Evolutionary conservation across 2,113 vertebrate genomes (phyloP).

Genomic region (Stigmatopora argus): DNA sequence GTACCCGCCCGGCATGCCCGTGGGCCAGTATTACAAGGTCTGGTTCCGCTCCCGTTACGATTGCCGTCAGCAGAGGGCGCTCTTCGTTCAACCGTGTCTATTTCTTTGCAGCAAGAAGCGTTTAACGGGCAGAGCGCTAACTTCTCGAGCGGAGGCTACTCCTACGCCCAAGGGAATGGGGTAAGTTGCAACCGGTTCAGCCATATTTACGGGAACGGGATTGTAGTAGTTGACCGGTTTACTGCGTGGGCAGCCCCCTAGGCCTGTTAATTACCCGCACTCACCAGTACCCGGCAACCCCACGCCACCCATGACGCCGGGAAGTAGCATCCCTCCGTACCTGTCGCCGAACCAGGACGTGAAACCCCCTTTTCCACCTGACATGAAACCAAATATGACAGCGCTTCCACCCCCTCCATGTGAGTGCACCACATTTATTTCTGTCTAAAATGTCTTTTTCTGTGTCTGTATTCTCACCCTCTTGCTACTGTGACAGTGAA

Average conservation of each 20-base stretch:
- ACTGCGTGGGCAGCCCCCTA: conserved; percentile 78
- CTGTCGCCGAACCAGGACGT: conserved; percentile 95
- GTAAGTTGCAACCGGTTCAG: conserved; percentile 58
- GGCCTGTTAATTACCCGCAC: conserved; percentile 96
- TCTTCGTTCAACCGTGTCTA: not conserved
- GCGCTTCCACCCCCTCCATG: conserved; percentile 90
- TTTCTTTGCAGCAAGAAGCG: conserved; percentile 70
- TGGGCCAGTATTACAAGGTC: conserved; percentile 99
- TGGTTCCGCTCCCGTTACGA: conserved; percentile 8
- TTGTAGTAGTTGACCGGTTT: conserved; percentile 26
- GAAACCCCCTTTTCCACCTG: conserved; percentile 95
- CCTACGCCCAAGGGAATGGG: conserved; percentile 80
- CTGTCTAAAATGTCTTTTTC: too few species aligned
- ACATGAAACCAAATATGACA: conserved; percentile 98
- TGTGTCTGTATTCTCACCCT: too few species aligned
- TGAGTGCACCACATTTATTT: conserved; percentile 61
- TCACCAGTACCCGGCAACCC: conserved; percentile 99
- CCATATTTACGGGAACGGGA: too few species aligned
- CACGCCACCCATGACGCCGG: conserved; percentile 96
- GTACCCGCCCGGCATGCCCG: conserved; percentile 88
- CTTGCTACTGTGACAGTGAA: too few species aligned
- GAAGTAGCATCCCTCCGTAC: conserved; percentile 94
- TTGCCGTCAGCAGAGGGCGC: not conserved
- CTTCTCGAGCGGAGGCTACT: conserved; percentile 82
- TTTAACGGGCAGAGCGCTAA: conserved; percentile 76